Base-by-base conservation (phyloP, 2,113 vertebrate species). In the Cariama cristata region DNA sequence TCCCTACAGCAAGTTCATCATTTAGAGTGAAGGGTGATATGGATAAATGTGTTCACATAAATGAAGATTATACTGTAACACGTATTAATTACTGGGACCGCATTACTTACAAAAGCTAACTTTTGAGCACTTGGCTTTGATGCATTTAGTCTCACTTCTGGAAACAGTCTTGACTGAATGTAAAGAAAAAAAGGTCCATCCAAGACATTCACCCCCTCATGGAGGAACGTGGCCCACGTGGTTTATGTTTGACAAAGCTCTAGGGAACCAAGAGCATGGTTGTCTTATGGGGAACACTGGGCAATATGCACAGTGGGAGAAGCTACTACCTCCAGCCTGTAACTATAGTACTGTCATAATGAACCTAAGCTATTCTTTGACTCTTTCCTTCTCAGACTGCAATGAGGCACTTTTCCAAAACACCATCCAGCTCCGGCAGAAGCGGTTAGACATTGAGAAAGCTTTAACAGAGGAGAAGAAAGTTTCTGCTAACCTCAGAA, bases 371-470 rank as follows among this genome's bases (percentile, higher is more conserved):
- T 73, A 11, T 89, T 79, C 62, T 91, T 47, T 90, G 56, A 64
- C 80, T 40, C 47, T 45, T 89, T 79, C 71, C 38, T 81, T 79
- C 75, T 81, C 95, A 99, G 99, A 97, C 86, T 99, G 99, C 88
- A 97, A 98, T 14, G 94, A 96, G 2, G 91, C 94, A 45, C 97
- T 99, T 71, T 99, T 99, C 95, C 98, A 97, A 94, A 98, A 98
- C 96, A 98, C 98, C 8, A 50, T 99, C 79, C 98, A 98, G 86
- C 97, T 99, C 76, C 98, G 97, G 50, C 98, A 99, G 93, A 98
- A 97, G 90, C 96, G 98, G 7, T 73, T 99, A 64, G 98, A 99
- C 66, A 97, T 99, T 47, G 98, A 99, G 86, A 99, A 99, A 28
- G 97, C 97, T 56, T 98, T 99, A 86, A 85, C 49, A 52, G 98